Conservation (phyloP, 2,888 invertebrate species). For the Platycheirus rosarum region DNA sequence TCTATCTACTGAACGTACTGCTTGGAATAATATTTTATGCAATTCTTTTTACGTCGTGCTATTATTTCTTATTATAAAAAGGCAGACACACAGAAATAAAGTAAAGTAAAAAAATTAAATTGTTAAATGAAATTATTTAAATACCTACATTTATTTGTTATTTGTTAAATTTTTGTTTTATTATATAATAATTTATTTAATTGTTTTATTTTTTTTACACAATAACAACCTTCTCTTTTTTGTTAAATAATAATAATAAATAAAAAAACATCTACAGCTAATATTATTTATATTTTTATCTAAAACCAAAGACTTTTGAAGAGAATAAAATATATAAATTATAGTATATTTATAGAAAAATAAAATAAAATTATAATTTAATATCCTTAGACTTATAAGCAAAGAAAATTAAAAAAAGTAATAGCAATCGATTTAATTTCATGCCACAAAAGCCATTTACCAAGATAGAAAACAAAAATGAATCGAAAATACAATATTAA, state of each 20-base stretch:
- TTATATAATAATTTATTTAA: conserved; percentile 68
- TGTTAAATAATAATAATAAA: conserved; percentile 3
- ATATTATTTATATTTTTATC: conserved; percentile 54
- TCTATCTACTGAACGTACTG: conserved; percentile 71
- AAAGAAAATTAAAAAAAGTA: conserved; percentile 35
- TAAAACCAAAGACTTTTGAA: conserved; percentile 72
- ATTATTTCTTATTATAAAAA: conserved; percentile 67
- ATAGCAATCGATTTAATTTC: conserved; percentile 66
- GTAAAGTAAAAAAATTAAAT: conserved; percentile 54
- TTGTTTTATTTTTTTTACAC: conserved; percentile 55
- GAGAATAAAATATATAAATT: conserved; percentile 24
- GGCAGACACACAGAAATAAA: conserved; percentile 70
- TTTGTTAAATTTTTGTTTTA: conserved; percentile 58
- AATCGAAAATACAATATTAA: conserved; percentile 65
- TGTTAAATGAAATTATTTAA: conserved; percentile 56
- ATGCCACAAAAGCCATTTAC: conserved; percentile 72
- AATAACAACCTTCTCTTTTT: conserved; percentile 43
- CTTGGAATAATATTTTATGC: conserved; percentile 75
- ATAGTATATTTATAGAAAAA: conserved; percentile 17
- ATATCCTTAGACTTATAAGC: conserved; percentile 61
- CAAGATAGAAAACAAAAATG: conserved; percentile 73
- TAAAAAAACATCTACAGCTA: conserved; percentile 48
- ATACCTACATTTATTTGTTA: conserved; percentile 62
- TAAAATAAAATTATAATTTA: conserved; percentile 51
- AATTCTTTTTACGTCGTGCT: conserved; percentile 80